A percentile compares a stretch with the other conserved stretches of the same genome.
phyloP scores from a whole-genome alignment of 2,113 vertebrate species.

The Spermophilus dauricus region DNA sequence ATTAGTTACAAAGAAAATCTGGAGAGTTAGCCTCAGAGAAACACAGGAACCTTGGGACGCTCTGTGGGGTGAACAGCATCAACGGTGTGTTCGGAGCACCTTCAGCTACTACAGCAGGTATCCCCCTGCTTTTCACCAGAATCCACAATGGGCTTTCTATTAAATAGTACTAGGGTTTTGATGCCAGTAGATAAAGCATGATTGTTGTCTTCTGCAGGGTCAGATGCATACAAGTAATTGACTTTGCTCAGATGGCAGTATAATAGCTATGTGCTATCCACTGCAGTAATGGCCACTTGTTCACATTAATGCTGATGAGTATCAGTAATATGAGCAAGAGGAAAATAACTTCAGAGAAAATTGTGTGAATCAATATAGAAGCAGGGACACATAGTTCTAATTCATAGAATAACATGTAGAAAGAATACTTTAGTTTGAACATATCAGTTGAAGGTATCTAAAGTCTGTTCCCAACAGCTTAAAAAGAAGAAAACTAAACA shows the following conservation, averaged over 20 bases:
- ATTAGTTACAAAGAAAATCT: neutral
- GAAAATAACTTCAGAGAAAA: slow-evolving; percentile 41
- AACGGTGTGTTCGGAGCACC: neutral
- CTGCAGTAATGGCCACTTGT: neutral
- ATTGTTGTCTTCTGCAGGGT: neutral
- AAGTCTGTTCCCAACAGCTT: neutral
- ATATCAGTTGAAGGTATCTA: neutral
- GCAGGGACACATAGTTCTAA: neutral
- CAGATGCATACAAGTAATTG: neutral
- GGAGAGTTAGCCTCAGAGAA: neutral
- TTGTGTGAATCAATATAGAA: neutral
- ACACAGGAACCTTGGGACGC: neutral
- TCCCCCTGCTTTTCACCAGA: neutral
- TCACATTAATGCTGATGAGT: neutral
- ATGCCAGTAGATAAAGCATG: neutral
- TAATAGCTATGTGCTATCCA: neutral
- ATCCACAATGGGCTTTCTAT: neutral
- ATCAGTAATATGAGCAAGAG: neutral
- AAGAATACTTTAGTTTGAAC: neutral
- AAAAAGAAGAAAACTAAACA: slow-evolving; percentile 3
- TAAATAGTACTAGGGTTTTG: neutral
- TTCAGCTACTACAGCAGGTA: neutral
- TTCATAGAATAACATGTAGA: neutral
- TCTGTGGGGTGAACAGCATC: accelerated
- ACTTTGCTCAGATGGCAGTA: neutral